Evolutionary conservation across 1,140 invertebrate species (phyloP), one percentile per base, ranked within the genome.

Genomic region (Trigoniulus corallinus): DNA sequence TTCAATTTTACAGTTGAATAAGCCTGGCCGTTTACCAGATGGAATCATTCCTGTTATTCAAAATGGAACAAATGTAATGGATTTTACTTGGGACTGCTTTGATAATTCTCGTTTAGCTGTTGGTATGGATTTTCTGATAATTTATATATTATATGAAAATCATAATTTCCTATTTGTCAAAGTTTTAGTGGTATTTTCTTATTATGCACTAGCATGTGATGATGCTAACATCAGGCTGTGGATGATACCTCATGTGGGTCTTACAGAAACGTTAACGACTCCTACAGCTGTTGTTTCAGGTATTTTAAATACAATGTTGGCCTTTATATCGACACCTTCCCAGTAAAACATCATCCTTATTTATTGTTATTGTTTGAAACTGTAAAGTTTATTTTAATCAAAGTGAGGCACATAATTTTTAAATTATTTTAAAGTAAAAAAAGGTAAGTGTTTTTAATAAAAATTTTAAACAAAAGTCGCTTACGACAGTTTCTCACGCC

Each of bases 81-180:
- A 96, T 68, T 95, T 92, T 67, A 75, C 79, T 45, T 95, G 86
- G 83, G 88, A 96, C 74, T 89, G 89, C 1, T 94, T 93, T 63
- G 72, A 87, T 66, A 75, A 80, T 62, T 70, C 73, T 42, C 73
- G 81, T 46, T 70, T 96, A 40, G 77, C 84, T 52, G 85, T 91
- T 42, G 77, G 79, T 79, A 67, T 67, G 69, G 12, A n/a, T n/a
- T n/a, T n/a, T n/a, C n/a, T n/a, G n/a, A n/a, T n/a, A 39, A 39
- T 13, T 39, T 12, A 13, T 39, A 12, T 18, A 12, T 18, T 39
- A 13, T 39, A 39, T 18, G 12, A 13, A 13, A 12, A 39, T 39
- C 37, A 24, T 24, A 24, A 44, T 24, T 44, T 7, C 12, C 12
- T 18, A 44, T 24, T 7, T 44, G 18, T 10, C 42, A 24, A 4